A percentile compares a stretch with the other conserved stretches of the same genome.
Evolutionary conservation across 2,113 vertebrate genomes (phyloP).

Genomic region (Burhinus oedicnemus): DNA sequence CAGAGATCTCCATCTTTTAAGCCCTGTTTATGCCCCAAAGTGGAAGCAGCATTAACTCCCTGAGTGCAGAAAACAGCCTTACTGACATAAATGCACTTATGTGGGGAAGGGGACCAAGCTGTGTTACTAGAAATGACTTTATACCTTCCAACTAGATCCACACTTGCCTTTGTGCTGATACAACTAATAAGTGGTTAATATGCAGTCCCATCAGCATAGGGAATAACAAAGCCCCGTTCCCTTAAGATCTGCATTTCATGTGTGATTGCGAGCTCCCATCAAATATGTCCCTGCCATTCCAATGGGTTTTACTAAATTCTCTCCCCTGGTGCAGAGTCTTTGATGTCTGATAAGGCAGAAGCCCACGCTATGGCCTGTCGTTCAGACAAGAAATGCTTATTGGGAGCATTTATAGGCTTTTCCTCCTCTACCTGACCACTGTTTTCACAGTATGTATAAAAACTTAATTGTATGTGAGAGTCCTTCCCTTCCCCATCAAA

Average conservation of each 20-base stretch:
- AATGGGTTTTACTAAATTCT: background rate
- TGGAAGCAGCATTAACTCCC: constrained; percentile 19
- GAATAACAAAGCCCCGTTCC: constrained; percentile 25
- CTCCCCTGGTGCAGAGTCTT: background rate
- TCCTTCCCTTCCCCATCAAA: constrained; percentile 6
- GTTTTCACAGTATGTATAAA: background rate
- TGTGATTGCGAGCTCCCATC: background rate
- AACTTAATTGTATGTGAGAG: background rate
- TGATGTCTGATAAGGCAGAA: background rate
- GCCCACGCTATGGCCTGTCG: background rate
- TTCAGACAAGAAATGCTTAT: background rate
- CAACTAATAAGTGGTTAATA: constrained; percentile 46
- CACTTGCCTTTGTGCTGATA: background rate
- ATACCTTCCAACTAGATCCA: background rate
- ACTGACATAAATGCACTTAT: background rate
- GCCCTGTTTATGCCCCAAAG: constrained; percentile 11
- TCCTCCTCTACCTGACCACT: background rate
- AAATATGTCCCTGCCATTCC: background rate
- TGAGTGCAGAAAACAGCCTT: background rate
- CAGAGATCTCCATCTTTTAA: background rate
- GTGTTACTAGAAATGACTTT: background rate
- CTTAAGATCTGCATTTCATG: constrained; percentile 41
- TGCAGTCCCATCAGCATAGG: constrained; percentile 9
- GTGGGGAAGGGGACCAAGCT: background rate
- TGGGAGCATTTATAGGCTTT: background rate